Conservation (phyloP, 2,888 invertebrate genomes). For the Isoperla grammatica region DNA sequence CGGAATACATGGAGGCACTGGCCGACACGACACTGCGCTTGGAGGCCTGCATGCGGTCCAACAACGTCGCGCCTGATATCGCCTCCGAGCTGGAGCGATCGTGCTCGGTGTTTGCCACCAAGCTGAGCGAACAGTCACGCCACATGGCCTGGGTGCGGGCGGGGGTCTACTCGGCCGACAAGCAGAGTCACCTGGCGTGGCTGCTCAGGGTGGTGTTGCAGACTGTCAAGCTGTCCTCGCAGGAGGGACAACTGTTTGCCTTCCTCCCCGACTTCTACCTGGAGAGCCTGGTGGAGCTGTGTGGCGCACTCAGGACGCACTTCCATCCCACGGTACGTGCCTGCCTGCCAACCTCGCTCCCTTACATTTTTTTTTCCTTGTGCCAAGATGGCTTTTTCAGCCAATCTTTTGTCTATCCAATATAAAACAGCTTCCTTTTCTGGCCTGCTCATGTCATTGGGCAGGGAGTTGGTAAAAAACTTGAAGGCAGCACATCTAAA, state of each 20-base stretch:
- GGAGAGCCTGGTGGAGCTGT: slow-evolving; percentile 59
- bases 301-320: slow-evolving; percentile 57
- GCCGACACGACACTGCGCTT: slow-evolving; percentile 49
- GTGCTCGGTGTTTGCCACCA: slow-evolving; percentile 54
- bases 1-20: slow-evolving; percentile 58
- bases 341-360: too few species aligned
- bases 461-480: too few species aligned
- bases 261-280: slow-evolving; percentile 71
- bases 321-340: slow-evolving; percentile 61
- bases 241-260: slow-evolving; percentile 57
- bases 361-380: too few species aligned
- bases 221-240: slow-evolving; percentile 55
- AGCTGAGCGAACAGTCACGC: slow-evolving; percentile 53
- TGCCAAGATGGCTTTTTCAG: too few species aligned
- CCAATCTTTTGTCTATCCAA: too few species aligned
- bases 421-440: too few species aligned
- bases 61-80: slow-evolving; percentile 42
- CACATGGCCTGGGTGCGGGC: slow-evolving; percentile 64
- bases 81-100: slow-evolving; percentile 53
- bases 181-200: slow-evolving; percentile 56
- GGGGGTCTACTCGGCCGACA: slow-evolving; percentile 58
- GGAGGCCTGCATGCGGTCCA: slow-evolving; percentile 35
- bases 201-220: slow-evolving; percentile 54
- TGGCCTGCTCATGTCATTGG: too few species aligned
- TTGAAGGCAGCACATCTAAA: too few species aligned